phyloP scores from a whole-genome alignment of 2,113 vertebrate genomes.

The Chamaetylas fuelleborni region DNA sequence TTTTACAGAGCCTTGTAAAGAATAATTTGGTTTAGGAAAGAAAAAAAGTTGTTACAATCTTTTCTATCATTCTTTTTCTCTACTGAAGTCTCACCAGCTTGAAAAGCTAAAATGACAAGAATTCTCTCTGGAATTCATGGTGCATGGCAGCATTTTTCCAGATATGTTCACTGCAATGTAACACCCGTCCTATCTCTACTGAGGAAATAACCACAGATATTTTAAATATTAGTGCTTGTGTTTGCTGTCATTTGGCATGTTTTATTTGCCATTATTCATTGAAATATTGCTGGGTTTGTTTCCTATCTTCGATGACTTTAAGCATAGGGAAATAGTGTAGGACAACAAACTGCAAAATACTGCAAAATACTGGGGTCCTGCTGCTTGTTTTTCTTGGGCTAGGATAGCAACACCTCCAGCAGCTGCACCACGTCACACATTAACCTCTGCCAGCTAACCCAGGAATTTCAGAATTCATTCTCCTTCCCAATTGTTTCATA shows the following conservation, averaged over 20 bases:
- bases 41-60: neutral
- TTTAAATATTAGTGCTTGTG: neutral
- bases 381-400: neutral
- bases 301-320: neutral
- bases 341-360: neutral
- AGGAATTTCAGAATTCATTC: neutral
- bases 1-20: neutral
- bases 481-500: neutral
- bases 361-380: neutral
- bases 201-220: neutral
- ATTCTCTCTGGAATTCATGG: neutral
- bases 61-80: neutral
- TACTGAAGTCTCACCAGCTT: neutral
- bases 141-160: neutral
- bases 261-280: neutral
- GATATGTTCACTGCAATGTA: neutral
- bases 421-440: neutral
- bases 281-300: neutral
- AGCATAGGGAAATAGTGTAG: neutral
- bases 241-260: neutral
- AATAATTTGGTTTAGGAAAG: neutral
- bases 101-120: neutral
- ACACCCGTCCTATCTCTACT: neutral
- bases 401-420: neutral
- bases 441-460: neutral